Percentiles rank a stretch among this genome's conserved stretches.
phyloP scores from a whole-genome alignment of 2,797 vertebrate species.

The Glyptemys insculpta region DNA sequence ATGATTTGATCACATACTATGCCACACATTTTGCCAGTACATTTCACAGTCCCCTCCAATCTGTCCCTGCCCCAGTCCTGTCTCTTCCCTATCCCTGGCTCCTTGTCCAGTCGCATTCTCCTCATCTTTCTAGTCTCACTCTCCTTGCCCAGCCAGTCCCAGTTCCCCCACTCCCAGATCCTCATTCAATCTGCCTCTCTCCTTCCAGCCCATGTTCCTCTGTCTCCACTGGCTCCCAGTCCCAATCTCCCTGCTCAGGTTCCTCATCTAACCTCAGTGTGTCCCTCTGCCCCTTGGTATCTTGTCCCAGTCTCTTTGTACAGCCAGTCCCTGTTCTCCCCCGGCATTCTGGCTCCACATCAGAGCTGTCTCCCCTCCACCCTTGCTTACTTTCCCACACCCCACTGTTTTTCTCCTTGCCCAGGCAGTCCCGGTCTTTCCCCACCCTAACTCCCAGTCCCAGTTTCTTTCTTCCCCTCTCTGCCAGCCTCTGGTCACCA shows the following conservation, averaged over 20 bases:
- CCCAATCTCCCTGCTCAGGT: rapidly evolving
- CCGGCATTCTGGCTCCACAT: too few relatives aligned
- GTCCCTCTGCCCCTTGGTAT: background rate
- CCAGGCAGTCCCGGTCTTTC: too few relatives aligned
- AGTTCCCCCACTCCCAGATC: rapidly evolving
- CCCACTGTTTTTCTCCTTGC: too few relatives aligned
- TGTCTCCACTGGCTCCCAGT: background rate
- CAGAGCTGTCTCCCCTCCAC: too few relatives aligned
- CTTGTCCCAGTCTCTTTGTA: background rate
- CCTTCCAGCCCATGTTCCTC: background rate
- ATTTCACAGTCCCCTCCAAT: too few relatives aligned
- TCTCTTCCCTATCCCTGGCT: background rate
- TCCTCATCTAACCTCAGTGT: rapidly evolving
- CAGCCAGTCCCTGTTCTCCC: background rate
- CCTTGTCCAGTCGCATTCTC: background rate
- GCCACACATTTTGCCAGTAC: too few relatives aligned
- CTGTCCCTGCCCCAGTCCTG: too few relatives aligned
- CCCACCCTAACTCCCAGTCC: too few relatives aligned
- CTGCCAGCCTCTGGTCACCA: too few relatives aligned
- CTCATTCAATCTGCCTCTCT: background rate
- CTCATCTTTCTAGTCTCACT: background rate
- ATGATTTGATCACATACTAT: background rate
- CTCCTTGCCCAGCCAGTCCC: too few relatives aligned
- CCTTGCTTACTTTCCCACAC: too few relatives aligned
- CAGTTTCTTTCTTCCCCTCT: too few relatives aligned